Evolutionary conservation across 2,797 vertebrate species (phyloP).

Genomic region (Threskiornis aethiopicus): DNA sequence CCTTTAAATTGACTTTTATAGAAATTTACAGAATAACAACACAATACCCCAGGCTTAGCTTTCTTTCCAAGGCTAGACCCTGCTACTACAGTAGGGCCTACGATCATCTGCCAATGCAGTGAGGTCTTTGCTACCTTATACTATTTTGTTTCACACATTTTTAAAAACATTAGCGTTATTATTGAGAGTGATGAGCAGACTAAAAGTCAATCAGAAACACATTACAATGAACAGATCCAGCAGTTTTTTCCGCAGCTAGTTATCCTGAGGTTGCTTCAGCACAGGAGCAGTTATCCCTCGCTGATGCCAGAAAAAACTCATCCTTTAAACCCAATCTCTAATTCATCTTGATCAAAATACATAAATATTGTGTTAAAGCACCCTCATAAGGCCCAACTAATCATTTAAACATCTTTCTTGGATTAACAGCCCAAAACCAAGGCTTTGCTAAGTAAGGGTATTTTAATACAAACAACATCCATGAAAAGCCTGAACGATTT

Average conservation of each 20-base stretch:
- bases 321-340: not conserved
- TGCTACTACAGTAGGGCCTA: not conserved
- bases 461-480: not conserved
- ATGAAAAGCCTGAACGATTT: not conserved
- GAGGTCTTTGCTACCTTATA: not conserved
- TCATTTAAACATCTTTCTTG: not conserved
- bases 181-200: not conserved
- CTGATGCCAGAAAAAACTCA: not conserved
- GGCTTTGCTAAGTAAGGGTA: not conserved
- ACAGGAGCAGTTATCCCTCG: not conserved
- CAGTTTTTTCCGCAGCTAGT: not conserved
- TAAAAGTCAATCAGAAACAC: not conserved
- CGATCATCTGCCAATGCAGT: not conserved
- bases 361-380: not conserved
- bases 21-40: not conserved
- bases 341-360: not conserved
- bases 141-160: not conserved
- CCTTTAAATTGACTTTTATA: not conserved
- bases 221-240: not conserved
- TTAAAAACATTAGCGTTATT: not conserved
- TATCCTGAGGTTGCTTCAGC: not conserved
- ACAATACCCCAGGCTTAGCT: not conserved
- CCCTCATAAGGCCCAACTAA: not conserved
- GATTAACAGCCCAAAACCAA: not conserved
- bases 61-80: not conserved